Conservation (phyloP, 2,888 invertebrate genomes). For the Polydrusus cervinus region DNA sequence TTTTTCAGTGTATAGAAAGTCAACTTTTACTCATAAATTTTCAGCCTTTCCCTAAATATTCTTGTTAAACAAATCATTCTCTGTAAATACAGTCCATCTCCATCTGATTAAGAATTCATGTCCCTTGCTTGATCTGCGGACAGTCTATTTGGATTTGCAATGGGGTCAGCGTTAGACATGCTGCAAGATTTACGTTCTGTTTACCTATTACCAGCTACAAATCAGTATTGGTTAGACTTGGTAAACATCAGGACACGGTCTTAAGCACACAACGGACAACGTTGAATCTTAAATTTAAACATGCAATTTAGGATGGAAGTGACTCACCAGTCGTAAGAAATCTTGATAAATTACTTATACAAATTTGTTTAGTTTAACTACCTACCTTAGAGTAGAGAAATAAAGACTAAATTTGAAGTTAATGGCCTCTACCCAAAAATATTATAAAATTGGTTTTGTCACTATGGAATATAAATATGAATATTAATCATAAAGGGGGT, state of each 20-base stretch:
- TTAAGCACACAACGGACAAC: conserved; percentile 21
- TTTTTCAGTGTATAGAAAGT: too few relatives aligned
- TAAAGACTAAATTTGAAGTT: too few relatives aligned
- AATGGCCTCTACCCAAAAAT: too few relatives aligned
- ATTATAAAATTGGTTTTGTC: too few relatives aligned
- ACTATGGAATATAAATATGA: too few relatives aligned
- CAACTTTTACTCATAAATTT: too few relatives aligned
- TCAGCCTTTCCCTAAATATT: not conserved
- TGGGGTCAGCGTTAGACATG: conserved; percentile 25
- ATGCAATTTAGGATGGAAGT: not conserved
- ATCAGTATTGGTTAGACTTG: conserved; percentile 36
- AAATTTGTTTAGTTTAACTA: conserved; percentile 18
- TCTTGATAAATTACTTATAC: conserved; percentile 14
- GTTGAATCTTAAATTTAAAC: conserved; percentile 29
- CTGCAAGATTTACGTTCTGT: conserved; percentile 21
- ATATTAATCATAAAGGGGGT: too few relatives aligned
- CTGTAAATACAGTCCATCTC: not conserved
- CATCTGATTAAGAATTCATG: conserved; percentile 27
- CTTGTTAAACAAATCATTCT: conserved; percentile 13
- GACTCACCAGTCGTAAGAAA: not conserved
- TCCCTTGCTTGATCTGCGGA: conserved; percentile 24
- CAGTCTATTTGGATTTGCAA: conserved; percentile 23
- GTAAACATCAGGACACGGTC: conserved; percentile 26
- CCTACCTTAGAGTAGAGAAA: too few relatives aligned
- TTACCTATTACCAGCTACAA: conserved; percentile 27